Base-by-base conservation (phyloP, 2,113 vertebrate species). In the Megalops atlanticus region DNA sequence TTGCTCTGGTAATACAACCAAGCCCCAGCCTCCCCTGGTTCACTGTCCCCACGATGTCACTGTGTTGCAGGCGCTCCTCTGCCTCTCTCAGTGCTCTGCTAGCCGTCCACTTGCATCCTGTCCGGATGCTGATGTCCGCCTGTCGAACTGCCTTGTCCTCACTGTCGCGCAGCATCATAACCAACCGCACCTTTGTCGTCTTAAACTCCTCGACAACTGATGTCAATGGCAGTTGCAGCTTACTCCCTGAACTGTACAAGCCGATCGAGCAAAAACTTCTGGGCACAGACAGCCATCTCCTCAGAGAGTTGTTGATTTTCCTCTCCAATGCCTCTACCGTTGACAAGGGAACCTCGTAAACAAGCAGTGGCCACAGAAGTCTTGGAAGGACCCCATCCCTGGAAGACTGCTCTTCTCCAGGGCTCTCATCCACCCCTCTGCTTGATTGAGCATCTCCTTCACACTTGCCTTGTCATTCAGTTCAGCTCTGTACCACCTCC, bases 401-500 rank as follows among this genome's bases (percentile, higher is more conserved):
- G 14, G 70, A 35, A 8, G 36, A 18, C 31, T 36, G 1, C 4
- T 21, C 35, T 72, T 38, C 18, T 72, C 0, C 27, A 38, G n/a
- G n/a, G n/a, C n/a, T n/a, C n/a, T 69, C 8, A 69, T 2, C 24
- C 24, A 4, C 64, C 24, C 2, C 14, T 69, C 64, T 4, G 31
- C 69, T 12, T 36, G 8, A 14, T 33, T n/a, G n/a, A 72, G 69
- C 69, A 36, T 35, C 69, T 36, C 69, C 69, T 40, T 40, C 10
- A 73, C 18, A 0, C n/a, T 75, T 45, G 27, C 41, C 73, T 33
- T 16, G 40, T 45, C 41, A 47, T 47, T n/a, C 39, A 47, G 24
- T 10, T 75, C n/a, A 16, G 45, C 40, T 40, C 41, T 43, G 8
- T 58, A 72, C 64, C 73, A 73, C 64, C 71, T 84, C 21, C 75